Percentiles rank a stretch among this genome's conserved stretches.
phyloP scores from a whole-genome alignment of 2,888 invertebrate genomes.

The Leucania comma region DNA sequence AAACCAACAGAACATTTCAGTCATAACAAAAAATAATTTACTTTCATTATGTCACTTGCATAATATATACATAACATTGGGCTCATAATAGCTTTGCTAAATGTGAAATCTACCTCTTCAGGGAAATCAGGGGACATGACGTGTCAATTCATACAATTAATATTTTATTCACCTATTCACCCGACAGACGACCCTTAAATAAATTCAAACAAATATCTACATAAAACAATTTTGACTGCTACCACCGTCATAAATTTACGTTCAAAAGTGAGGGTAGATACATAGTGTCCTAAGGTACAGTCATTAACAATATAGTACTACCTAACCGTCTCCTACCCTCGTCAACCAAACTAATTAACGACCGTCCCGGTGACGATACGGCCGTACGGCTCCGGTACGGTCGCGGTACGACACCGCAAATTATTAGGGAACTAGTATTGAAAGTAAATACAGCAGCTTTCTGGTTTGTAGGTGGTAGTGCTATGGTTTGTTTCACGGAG shows the following conservation, averaged over 20 bases:
- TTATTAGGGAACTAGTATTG: constrained; percentile 55
- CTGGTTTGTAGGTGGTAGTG: constrained; percentile 29
- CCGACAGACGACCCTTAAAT: too few relatives aligned
- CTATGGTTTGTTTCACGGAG: not conserved
- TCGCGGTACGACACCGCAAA: constrained; percentile 57
- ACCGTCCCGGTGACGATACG: constrained; percentile 54
- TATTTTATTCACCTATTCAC: not conserved
- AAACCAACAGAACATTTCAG: too few relatives aligned
- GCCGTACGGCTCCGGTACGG: constrained; percentile 29
- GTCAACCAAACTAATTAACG: constrained; percentile 66
- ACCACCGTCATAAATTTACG: constrained; percentile 46
- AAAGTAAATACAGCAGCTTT: constrained; percentile 32
- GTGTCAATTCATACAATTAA: not conserved
- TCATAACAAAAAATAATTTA: too few relatives aligned
- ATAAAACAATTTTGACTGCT: constrained; percentile 49
- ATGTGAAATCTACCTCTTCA: not conserved
- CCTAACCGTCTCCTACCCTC: constrained; percentile 47
- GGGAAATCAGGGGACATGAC: not conserved
- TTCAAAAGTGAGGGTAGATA: constrained; percentile 50
- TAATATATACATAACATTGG: too few relatives aligned
- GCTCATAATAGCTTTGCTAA: too few relatives aligned
- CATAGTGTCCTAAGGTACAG: constrained; percentile 35
- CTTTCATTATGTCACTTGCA: too few relatives aligned
- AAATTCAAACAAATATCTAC: constrained; percentile 19
- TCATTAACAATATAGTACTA: constrained; percentile 61